Conservation (phyloP, 2,797 vertebrate species). For the Phoxinus dragarum region DNA sequence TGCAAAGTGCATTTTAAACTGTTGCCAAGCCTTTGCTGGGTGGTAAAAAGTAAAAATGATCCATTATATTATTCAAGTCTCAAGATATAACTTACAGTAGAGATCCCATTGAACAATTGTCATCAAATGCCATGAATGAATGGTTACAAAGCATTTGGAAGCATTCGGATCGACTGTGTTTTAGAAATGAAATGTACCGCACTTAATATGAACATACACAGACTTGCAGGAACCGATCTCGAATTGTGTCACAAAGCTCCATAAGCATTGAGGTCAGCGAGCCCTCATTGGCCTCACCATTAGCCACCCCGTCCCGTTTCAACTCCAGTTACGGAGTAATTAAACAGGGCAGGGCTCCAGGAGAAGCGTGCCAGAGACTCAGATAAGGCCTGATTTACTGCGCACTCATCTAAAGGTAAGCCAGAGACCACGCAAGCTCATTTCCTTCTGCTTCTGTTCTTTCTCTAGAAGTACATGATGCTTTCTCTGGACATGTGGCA, state of each 20-base stretch:
- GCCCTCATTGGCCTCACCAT: neutral
- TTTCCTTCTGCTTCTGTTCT: neutral
- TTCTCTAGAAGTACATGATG: neutral
- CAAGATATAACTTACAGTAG: neutral
- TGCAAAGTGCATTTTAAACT: neutral
- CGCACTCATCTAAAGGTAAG: constrained; percentile 1
- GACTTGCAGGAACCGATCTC: neutral
- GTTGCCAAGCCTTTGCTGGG: neutral
- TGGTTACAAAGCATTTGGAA: neutral
- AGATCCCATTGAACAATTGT: neutral
- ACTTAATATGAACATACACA: neutral
- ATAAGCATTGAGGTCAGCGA: neutral
- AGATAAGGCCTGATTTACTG: constrained; percentile 30
- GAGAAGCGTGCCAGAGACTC: neutral
- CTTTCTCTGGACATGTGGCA: neutral
- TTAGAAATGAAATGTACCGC: neutral
- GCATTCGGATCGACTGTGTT: neutral
- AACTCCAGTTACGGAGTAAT: neutral
- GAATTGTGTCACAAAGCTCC: neutral
- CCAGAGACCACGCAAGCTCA: neutral
- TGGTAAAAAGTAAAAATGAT: neutral
- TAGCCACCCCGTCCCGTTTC: neutral
- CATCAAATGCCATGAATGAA: neutral
- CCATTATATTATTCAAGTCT: neutral
- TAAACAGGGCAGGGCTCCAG: constrained; percentile 24